Evolutionary conservation across 2,797 vertebrate species (phyloP), one percentile per base, ranked within the genome.

Genomic region (Pipistrellus pygmaeus): DNA sequence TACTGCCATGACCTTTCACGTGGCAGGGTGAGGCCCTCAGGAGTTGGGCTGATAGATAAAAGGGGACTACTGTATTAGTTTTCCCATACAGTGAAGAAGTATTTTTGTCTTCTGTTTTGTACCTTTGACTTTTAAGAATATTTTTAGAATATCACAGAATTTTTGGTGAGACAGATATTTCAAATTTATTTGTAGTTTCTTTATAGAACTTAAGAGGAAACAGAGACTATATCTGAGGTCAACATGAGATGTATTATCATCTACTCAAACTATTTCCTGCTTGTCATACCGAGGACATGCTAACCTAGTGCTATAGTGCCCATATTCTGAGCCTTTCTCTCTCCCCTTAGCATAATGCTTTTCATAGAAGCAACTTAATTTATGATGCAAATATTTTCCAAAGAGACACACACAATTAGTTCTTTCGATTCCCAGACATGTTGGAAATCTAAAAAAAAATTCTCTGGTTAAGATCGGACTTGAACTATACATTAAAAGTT

Each of bases 141-240:
- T n/a, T 75, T 82, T 82, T 35, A 85, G 21, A 85, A 60, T 55
- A 21, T 69, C 76, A 44, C 41, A 86, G 60, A 89, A 85, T 69
- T 80, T 17, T 66, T 66, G 3, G 7, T 25, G n/a, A 77, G 35
- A 20, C 8, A 25, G 20, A 8, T 83, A 2, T 95, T 83, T 53
- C 17, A 18, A 18, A 44, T 64, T 71, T 35, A 46, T 77, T 88
- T 77, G 30, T 55, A 71, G 13, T 64, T 71, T 3, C 23, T 80
- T 5, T 53, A 46, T 73, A 86, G 32, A 20, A 68, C 15, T 51
- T 9, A 91, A n/a, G 41, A 53, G 9, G 17, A 10, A 9, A 75
- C 23, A n/a, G 15, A 35, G 18, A 9, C 3, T 44, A 7, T 81
- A 32, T 72, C 46, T 53, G 8, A 73, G 15, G 57, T 80, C 20